These are phyloP conservation scores for Hemicentrotus pulcherrimus DNA, from an alignment of 35 echinoderm and acorn worm species.

Conservation along the genomic window DNA sequence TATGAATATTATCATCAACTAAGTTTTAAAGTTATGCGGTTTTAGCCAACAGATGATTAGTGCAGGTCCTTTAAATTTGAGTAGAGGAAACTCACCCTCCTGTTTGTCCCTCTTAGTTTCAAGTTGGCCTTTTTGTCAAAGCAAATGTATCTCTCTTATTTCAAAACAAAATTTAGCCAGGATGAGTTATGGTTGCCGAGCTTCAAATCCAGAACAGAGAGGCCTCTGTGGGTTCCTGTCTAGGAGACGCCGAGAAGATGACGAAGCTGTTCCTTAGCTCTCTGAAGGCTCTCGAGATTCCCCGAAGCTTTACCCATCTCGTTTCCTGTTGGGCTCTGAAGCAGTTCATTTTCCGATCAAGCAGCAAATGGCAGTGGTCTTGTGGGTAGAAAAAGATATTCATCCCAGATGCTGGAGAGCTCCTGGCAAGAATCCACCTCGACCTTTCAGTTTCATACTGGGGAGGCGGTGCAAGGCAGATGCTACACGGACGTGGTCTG, in stretches of 20 bases:
- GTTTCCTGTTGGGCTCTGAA: background rate
- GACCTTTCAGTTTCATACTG: background rate
- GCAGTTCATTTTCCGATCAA: background rate
- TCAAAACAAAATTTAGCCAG: slow-evolving; percentile 12
- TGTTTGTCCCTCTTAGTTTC: no score
- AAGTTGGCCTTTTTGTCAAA: background rate
- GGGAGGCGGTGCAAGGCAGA: background rate
- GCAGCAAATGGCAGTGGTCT: background rate
- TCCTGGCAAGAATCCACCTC: background rate
- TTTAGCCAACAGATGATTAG: no score
- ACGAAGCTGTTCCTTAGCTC: background rate
- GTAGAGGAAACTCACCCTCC: no score
- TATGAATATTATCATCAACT: no score
- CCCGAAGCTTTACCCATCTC: background rate
- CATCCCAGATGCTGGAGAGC: background rate
- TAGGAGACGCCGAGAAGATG: background rate
- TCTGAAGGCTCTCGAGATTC: background rate
- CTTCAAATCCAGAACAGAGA: background rate
- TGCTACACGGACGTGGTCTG: background rate
- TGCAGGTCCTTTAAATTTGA: no score
- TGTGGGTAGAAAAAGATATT: background rate
- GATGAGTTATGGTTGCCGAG: slow-evolving; percentile 22
- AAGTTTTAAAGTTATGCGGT: no score
- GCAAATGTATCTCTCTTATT: slow-evolving; percentile 35
- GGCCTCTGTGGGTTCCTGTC: background rate